Evolutionary conservation across 2,888 invertebrate species (phyloP), one percentile per base, ranked within the genome.

Genomic region (Drosophila kuntzei): DNA sequence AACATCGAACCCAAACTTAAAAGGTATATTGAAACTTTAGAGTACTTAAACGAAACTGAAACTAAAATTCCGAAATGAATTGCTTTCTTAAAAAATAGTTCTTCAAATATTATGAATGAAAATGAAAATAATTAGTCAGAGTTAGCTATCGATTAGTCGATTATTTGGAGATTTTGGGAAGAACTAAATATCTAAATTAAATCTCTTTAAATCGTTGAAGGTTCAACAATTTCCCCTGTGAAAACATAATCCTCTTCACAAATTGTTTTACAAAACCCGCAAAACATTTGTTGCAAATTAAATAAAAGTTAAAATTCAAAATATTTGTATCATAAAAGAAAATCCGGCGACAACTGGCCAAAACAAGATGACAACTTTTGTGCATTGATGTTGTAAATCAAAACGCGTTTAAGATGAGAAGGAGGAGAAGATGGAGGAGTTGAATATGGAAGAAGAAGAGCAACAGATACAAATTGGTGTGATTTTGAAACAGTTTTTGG

Each of bases 341-440:
- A 69, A 71, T 65, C 58, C 71, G 50, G 39, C 43, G 25, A 14
- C 53, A 70, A 55, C 70, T 58, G 53, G 57, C 53, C 37, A 55
- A 71, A 77, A 68, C 50, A 9, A 75, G 61, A 57, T 65, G 50
- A 60, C 32, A 46, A 66, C 36, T 51, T 55, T 62, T 55, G 37
- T 63, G 62, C 71, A 70, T 25, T 32, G 27, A 50, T 36, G 67
- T 55, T 71, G 76, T 72, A 65, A 72, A 76, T 72, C 59, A 68
- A 76, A 76, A 63, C 64, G 72, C 44, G 50, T 60, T 63, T 75
- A 36, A 25, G 54, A 44, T 9, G n/a, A 22, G 8, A 44, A 37
- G 22, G 6, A 44, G 32, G 12, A 12, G 39, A 20, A 7, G n/a
- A 39, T 5, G 20, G 11, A 16, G 27, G 22, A 11, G 11, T 22